phyloP scores from a whole-genome alignment of 2,113 vertebrate species.

The Bungarus multicinctus region DNA sequence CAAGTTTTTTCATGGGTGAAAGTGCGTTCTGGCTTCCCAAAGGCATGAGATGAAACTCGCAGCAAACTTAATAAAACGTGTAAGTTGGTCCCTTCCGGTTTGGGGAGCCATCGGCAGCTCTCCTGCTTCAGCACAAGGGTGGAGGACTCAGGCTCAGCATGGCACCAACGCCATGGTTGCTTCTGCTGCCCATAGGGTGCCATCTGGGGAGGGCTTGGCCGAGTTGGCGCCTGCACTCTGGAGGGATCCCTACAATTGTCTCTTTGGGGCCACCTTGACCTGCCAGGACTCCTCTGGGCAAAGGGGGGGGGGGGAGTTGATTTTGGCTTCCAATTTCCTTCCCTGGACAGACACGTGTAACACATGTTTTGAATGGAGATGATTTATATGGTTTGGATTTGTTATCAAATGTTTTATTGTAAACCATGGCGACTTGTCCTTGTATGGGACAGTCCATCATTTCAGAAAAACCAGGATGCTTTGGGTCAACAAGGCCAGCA shows the following conservation, averaged over 20 bases:
- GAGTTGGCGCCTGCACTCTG: neutral
- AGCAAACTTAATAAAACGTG: neutral
- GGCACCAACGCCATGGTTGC: neutral
- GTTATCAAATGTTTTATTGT: neutral
- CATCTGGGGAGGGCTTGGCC: neutral
- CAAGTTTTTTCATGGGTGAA: neutral
- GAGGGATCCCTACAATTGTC: neutral
- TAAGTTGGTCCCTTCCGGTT: neutral
- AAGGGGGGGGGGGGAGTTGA: neutral
- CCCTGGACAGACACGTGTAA: neutral
- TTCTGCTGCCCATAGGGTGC: neutral
- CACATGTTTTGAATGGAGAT: neutral
- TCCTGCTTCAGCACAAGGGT: neutral
- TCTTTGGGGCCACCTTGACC: neutral
- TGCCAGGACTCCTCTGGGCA: neutral
- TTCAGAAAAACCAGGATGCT: neutral
- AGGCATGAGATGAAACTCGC: neutral
- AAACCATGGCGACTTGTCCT: neutral
- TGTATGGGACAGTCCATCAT: neutral
- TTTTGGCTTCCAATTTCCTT: neutral
- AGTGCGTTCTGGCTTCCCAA: neutral
- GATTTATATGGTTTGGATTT: neutral
- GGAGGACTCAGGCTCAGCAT: neutral
- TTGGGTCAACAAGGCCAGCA: neutral
- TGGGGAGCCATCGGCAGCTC: neutral